A percentile compares a stretch with the other conserved stretches of the same genome.
These are phyloP conservation scores for Myodes glareolus DNA, from an alignment of 2,113 vertebrate species.

Conservation along the genomic window DNA sequence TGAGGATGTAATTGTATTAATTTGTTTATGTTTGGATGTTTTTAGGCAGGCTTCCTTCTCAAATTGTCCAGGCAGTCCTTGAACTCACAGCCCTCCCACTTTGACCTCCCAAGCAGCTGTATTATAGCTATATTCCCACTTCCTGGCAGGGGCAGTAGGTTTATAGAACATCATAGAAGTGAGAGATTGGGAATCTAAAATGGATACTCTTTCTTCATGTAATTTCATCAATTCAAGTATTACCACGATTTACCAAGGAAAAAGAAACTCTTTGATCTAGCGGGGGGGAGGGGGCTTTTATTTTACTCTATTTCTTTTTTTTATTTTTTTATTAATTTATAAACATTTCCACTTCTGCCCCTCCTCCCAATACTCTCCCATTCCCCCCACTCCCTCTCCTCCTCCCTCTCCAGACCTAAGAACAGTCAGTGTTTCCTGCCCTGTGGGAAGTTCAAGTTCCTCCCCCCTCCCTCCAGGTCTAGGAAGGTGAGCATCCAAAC, in stretches of 20 bases:
- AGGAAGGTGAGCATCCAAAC: too few relatives aligned
- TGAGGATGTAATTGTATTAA: not conserved
- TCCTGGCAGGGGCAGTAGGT: not conserved
- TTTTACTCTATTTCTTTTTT: not conserved
- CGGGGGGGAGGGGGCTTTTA: not conserved
- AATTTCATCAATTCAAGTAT: not conserved
- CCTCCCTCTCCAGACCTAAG: too few relatives aligned
- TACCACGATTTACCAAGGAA: not conserved
- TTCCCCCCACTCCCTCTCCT: too few relatives aligned
- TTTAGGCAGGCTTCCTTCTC: not conserved
- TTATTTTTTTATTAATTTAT: too few relatives aligned
- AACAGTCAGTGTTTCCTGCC: too few relatives aligned
- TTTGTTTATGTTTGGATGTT: not conserved
- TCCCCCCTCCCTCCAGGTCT: too few relatives aligned
- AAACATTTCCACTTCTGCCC: too few relatives aligned
- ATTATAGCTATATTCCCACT: not conserved
- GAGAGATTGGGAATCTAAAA: not conserved
- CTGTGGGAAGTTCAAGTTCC: too few relatives aligned
- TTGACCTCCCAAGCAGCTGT: not conserved
- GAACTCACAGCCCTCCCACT: not conserved
- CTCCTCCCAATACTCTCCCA: too few relatives aligned
- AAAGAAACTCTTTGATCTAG: not conserved
- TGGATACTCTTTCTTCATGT: not conserved
- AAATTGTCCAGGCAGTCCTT: too few relatives aligned
- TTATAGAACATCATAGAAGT: not conserved